These are phyloP conservation scores for Eubasilissa splendida DNA, from an alignment of 2,888 invertebrate species.

Conservation along the genomic window DNA sequence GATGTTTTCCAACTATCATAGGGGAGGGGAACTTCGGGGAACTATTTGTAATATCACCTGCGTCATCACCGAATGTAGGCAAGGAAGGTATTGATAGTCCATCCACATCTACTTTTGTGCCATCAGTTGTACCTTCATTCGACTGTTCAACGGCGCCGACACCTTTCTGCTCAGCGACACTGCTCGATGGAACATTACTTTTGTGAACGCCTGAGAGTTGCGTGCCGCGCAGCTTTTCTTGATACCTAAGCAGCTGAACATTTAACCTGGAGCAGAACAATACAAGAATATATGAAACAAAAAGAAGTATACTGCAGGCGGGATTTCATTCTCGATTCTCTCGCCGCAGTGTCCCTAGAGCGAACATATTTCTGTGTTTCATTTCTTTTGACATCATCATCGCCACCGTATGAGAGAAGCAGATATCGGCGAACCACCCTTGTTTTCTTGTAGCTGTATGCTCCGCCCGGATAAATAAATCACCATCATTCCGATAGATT, in stretches of 20 bases:
- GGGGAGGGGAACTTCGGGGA: no score
- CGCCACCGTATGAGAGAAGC: no score
- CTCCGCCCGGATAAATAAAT: no score
- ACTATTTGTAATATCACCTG: background rate
- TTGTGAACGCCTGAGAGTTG: constrained; percentile 57
- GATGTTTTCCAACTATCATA: no score
- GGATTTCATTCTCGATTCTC: background rate
- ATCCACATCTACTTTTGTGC: constrained; percentile 13
- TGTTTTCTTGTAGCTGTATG: no score
- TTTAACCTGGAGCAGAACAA: constrained; percentile 73
- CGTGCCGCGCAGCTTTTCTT: constrained; percentile 76
- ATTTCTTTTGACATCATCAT: no score
- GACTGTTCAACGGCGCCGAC: background rate
- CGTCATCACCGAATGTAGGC: constrained; percentile 41
- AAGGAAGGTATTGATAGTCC: constrained; percentile 54
- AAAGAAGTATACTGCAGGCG: background rate
- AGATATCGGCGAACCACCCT: no score
- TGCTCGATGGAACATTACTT: background rate
- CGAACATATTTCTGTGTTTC: no score
- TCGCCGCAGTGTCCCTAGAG: background rate
- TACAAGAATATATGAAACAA: background rate
- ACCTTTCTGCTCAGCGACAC: background rate
- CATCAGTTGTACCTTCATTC: background rate
- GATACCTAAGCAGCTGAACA: constrained; percentile 83
- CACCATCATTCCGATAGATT: no score